Evolutionary conservation across 2,797 vertebrate species (phyloP), one percentile per base, ranked within the genome.

Genomic region (Rhynchotus rufescens): DNA sequence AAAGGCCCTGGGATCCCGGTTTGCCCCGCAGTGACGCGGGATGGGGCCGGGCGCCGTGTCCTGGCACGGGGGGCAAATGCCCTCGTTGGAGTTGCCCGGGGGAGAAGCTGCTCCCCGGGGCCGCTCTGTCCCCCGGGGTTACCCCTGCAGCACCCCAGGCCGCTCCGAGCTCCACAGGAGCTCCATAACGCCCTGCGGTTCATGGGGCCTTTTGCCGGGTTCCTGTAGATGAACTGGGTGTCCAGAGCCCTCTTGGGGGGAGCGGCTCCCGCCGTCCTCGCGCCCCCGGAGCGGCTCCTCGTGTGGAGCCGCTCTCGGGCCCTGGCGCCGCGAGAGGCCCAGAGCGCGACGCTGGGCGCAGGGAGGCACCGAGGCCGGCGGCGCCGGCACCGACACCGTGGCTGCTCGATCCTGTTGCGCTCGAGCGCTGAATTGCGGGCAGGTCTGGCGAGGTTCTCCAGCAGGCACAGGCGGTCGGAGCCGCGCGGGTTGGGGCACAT

Each of bases 1-100:
- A 32, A 12, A 34, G 21, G 7, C 23, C 47, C 47, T 22, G 13
- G 45, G 45, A 20, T 20, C 21, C 45, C 9, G 21, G 47, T 49
- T 72, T 61, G 44, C 68, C 36, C 38, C 23, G 42, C 36, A 5
- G 32, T n/a, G 4, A 11, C 0, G 2, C 23, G 60, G 65, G 64
- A 51, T 2, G 8, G 32, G 38, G 42, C 65, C 59, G 28, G 0
- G 11, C 61, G 17, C 61, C 4, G 0, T 12, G 56, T 17, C 62
- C 72, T 76, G 56, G 86, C 79, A 23, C n/a, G 49, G 64, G 0
- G 2, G 54, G 65, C 65, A 76, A n/a, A 12, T 25, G 4, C 7
- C 25, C 73, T 30, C 22, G 42, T 10, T 34, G 3, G 60, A 44
- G 34, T 12, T n/a, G 36, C 32, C 66, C 1, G 62, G 57, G 45